phyloP scores from a whole-genome alignment of 2,113 vertebrate genomes.

The Chaetura pelagica region DNA sequence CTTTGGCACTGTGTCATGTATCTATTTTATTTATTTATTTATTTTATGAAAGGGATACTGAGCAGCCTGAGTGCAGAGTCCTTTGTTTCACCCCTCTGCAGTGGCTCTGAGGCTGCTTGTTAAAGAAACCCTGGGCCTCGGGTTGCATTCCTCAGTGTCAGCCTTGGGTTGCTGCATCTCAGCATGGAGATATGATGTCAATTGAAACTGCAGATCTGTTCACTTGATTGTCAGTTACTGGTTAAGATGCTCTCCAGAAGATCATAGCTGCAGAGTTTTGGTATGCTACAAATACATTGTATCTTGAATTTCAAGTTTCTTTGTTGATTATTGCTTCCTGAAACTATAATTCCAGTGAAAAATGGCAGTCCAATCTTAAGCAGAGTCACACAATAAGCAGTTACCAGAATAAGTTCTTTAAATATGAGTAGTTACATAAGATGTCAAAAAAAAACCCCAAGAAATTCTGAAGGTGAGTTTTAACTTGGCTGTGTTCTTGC shows the following conservation, averaged over 20 bases:
- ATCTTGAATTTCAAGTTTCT: neutral
- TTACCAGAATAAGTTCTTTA: neutral
- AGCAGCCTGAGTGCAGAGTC: neutral
- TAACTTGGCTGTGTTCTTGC: neutral
- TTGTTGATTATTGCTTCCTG: neutral
- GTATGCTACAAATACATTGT: rapidly evolving
- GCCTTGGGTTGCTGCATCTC: neutral
- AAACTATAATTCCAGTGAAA: neutral
- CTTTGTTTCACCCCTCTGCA: neutral
- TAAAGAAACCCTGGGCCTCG: neutral
- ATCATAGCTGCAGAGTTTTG: no score
- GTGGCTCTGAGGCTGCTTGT: neutral
- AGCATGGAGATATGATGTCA: neutral
- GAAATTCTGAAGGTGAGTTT: neutral
- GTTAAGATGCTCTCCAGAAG: neutral
- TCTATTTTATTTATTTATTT: neutral
- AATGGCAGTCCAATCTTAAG: neutral
- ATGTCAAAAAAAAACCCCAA: neutral
- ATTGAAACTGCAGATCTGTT: neutral
- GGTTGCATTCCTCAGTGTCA: neutral
- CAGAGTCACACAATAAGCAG: neutral
- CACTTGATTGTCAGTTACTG: neutral
- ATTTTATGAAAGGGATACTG: neutral
- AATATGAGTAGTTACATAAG: neutral
- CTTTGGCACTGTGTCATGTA: rapidly evolving